Evolutionary conservation across 2,797 vertebrate genomes (phyloP).

Genomic region (Falco novaeseelandiae): DNA sequence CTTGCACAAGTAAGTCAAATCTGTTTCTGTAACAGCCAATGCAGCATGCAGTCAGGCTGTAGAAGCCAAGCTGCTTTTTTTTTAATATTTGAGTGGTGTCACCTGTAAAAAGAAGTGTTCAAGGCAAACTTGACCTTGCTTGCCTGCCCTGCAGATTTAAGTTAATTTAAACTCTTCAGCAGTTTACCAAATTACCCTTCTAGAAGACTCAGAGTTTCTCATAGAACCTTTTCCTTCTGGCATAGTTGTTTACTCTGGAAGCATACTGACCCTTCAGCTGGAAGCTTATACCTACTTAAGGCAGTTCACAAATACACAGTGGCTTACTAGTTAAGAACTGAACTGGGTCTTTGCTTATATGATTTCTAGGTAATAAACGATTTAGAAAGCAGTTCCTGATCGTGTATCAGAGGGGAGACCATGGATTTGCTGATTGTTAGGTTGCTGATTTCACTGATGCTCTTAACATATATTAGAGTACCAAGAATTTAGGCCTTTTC

Average conservation of each 20-base stretch:
- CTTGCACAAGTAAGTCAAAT: accelerated
- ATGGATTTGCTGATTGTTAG: not conserved
- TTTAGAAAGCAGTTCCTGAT: not conserved
- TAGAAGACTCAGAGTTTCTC: not conserved
- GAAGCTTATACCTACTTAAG: not conserved
- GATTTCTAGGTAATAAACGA: not conserved
- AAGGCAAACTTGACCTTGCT: not conserved
- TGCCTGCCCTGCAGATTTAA: not conserved
- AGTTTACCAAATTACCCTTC: not conserved
- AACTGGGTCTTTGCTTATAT: not conserved
- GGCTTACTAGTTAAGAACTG: not conserved
- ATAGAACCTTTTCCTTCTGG: not conserved
- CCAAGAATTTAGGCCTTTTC: not conserved
- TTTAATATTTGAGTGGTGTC: not conserved
- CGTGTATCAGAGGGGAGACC: not conserved
- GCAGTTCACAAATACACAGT: not conserved
- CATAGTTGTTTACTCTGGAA: not conserved
- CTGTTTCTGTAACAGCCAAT: not conserved
- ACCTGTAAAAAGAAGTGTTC: not conserved
- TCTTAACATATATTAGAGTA: not conserved
- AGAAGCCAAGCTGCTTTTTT: not conserved
- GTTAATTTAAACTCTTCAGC: not conserved
- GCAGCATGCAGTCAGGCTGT: not conserved
- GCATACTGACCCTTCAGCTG: not conserved
- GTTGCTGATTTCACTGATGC: not conserved